Evolutionary conservation across 2,888 invertebrate species (phyloP), one percentile per base, ranked within the genome.

Genomic region (Sycophila texana): DNA sequence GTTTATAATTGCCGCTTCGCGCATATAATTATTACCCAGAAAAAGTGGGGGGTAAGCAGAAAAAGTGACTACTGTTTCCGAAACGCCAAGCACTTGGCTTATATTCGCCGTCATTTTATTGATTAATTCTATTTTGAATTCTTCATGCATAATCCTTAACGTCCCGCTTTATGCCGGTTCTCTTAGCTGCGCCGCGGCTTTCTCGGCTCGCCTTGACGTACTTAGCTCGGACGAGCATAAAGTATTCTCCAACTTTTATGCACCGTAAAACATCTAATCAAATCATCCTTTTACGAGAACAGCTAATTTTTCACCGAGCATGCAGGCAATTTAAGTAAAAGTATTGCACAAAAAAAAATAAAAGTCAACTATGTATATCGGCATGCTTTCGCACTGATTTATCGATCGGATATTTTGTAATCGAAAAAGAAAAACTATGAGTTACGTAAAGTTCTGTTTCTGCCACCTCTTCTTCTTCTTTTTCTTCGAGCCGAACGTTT

Each of bases 211-310:
- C 74, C 76, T 70, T 68, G 76, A 55, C 68, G 76, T 53, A 68
- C 70, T 70, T 76, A 76, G 67, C 74, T 20, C 58, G 67, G 57
- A 51, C 58, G 68, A 30, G 61, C 75, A 61, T 75, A 76, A 76
- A 76, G 26, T 63, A 70, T 73, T 39, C 76, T 70, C 26, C 68
- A 55, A 70, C 70, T 76, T 76, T 70, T 70, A 76, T 70, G 68
- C 76, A 70, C 55, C 76, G 63, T 76, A 76, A 76, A 70, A 70
- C 61, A 76, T 70, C 63, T 70, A 76, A 76, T 76, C 76, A 70
- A 76, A 70, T 76, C 61, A 70, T 63, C 76, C 22, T 18, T 76
- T 76, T 26, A 55, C 61, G 55, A 51, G 53, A 22, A 67, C 47
- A 16, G 30, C 75, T 68, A 67, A 75, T 68, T 75, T 68, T 68